Percentiles rank a stretch among this genome's conserved stretches.
phyloP scores from a whole-genome alignment of 1,140 invertebrate species.

The Popillia japonica region DNA sequence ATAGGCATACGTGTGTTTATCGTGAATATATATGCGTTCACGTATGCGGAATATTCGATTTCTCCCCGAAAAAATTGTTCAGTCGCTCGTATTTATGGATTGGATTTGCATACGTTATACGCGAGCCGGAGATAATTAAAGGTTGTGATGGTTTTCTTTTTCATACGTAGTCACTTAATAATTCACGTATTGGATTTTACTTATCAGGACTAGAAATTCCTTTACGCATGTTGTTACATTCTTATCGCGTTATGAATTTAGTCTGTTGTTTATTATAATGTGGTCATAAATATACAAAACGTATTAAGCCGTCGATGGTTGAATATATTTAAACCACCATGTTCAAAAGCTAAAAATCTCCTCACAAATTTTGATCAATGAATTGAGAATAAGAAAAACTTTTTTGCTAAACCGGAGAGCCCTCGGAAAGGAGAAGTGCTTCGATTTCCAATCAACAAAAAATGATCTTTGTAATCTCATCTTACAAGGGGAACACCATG shows the following conservation, averaged over 20 bases:
- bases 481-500: too few relatives aligned
- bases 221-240: background rate
- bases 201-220: background rate
- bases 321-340: background rate
- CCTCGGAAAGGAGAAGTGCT: background rate
- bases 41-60: background rate
- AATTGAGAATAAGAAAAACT: too few relatives aligned
- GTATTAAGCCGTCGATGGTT: background rate
- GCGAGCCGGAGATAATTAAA: background rate
- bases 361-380: too few relatives aligned
- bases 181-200: background rate
- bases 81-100: background rate
- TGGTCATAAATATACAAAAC: background rate
- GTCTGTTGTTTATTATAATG: background rate
- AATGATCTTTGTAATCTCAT: too few relatives aligned
- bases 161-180: background rate
- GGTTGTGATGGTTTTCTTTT: background rate
- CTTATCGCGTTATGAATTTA: background rate
- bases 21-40: background rate
- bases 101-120: background rate
- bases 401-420: too few relatives aligned
- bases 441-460: too few relatives aligned
- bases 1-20: too few relatives aligned
- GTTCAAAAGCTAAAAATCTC: too few relatives aligned
- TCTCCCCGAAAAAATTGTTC: background rate